Evolutionary conservation across 2,113 vertebrate genomes (phyloP).

Genomic region (Aix galericulata): DNA sequence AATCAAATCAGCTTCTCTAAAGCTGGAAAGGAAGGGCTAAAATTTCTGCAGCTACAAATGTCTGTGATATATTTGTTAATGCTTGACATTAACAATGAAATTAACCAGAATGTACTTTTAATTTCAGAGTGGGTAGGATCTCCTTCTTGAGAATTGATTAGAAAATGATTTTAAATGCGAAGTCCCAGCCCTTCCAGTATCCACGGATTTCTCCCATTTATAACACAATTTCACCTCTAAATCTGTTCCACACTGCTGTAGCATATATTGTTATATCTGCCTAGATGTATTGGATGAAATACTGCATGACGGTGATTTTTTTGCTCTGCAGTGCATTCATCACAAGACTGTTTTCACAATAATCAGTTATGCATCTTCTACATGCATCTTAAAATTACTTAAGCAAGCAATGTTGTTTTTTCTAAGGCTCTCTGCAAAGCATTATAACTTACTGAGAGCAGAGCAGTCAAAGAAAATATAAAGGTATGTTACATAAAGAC

Average conservation of each 20-base stretch:
- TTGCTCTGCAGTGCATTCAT: neutral
- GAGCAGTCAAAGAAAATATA: neutral
- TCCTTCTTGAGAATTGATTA: neutral
- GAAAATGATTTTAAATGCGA: neutral
- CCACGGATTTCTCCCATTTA: neutral
- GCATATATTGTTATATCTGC: neutral
- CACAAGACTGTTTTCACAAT: neutral
- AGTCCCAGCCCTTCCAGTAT: neutral
- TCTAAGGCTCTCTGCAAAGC: neutral
- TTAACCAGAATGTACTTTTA: neutral
- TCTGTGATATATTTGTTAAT: neutral
- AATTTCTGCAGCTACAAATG: neutral
- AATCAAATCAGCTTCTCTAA: neutral
- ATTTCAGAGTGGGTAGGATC: neutral
- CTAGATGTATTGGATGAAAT: neutral
- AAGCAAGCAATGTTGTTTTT: neutral
- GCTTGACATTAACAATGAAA: neutral
- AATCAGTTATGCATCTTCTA: neutral
- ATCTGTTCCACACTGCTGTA: neutral
- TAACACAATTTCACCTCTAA: neutral
- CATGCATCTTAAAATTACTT: neutral
- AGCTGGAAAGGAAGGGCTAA: neutral
- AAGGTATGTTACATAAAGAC: neutral
- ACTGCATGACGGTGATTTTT: neutral
- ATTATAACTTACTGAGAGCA: neutral